Evolutionary conservation across 2,888 invertebrate genomes (phyloP).

Genomic region (Eucera pruinosa): DNA sequence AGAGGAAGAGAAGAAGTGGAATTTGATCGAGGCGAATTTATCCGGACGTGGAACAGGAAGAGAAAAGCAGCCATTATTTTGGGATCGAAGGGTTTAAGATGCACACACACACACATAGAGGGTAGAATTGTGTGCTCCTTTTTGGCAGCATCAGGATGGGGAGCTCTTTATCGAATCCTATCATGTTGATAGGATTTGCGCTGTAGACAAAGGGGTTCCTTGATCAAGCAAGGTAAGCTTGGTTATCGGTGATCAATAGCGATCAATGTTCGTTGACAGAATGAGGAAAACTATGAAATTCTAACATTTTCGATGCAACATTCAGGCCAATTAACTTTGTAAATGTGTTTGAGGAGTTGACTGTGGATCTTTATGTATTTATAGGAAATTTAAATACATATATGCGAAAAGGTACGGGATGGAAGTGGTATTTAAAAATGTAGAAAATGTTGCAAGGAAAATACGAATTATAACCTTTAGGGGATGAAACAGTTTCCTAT

Average conservation of each 20-base stretch:
- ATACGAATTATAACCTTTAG: too few species aligned
- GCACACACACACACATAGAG: too few species aligned
- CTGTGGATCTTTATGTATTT: too few species aligned
- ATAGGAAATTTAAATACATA: too few species aligned
- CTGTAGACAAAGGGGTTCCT: not conserved
- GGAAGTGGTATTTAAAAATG: too few species aligned
- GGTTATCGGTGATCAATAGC: not conserved
- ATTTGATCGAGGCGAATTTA: slow-evolving; percentile 38
- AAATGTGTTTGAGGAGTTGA: too few species aligned
- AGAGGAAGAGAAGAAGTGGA: slow-evolving; percentile 11
- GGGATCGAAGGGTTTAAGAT: slow-evolving; percentile 5
- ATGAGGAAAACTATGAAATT: too few species aligned
- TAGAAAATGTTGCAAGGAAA: too few species aligned
- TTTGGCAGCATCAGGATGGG: not conserved
- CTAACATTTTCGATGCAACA: too few species aligned
- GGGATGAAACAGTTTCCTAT: too few species aligned
- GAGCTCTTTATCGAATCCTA: slow-evolving; percentile 6
- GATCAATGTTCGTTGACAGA: not conserved
- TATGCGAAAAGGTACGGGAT: too few species aligned
- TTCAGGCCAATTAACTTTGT: too few species aligned
- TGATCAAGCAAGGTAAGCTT: not conserved
- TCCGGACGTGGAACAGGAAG: not conserved
- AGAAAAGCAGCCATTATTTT: not conserved
- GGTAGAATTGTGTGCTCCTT: not conserved
- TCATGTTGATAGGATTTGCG: slow-evolving; percentile 3